These are phyloP conservation scores for Nebria ingens DNA, from an alignment of 1,140 invertebrate genomes.

Conservation along the genomic window DNA sequence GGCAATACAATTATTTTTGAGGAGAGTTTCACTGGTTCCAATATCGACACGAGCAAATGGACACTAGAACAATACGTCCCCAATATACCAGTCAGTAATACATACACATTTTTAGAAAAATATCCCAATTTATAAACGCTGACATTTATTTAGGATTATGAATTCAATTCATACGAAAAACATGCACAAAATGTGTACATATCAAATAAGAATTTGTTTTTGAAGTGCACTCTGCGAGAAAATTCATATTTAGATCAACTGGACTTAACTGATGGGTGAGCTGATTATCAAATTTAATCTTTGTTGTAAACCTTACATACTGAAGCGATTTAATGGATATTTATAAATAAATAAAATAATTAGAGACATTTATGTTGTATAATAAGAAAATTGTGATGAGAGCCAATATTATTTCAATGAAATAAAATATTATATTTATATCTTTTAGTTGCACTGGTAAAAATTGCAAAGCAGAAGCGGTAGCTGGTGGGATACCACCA, in stretches of 20 bases:
- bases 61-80: conserved; percentile 13
- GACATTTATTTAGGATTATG: conserved; percentile 24
- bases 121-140: not conserved
- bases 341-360: no score
- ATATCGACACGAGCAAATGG: conserved; percentile 17
- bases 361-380: no score
- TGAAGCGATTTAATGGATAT: no score
- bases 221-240: conserved; percentile 12
- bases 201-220: conserved; percentile 9
- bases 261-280: conserved; percentile 15
- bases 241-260: conserved; percentile 8
- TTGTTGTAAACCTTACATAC: not conserved
- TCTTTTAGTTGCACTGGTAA: conserved; percentile 43
- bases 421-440: not conserved
- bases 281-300: not conserved
- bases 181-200: not conserved
- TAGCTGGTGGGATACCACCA: conserved; percentile 42
- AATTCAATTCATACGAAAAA: conserved; percentile 19
- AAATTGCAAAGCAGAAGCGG: conserved; percentile 37
- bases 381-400: no score
- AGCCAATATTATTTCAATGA: not conserved
- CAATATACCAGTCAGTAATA: not conserved
- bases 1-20: conserved; percentile 19
- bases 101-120: not conserved
- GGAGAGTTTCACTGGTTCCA: conserved; percentile 17